A percentile compares a stretch with the other conserved stretches of the same genome.
Conservation (phyloP, 2,888 invertebrate genomes). For the Busseola fusca region DNA sequence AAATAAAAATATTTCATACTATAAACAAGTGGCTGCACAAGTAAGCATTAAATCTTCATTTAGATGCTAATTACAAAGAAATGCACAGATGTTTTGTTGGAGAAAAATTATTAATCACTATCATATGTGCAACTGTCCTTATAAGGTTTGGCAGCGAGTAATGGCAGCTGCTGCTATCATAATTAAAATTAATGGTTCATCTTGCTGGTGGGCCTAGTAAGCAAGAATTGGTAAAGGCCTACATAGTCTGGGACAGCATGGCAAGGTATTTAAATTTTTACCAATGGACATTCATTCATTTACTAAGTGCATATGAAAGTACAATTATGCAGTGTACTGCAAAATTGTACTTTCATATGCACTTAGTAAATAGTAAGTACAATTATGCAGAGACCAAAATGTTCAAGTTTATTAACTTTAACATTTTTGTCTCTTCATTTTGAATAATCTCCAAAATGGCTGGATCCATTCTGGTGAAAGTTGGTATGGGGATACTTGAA, state of each 20-base stretch:
- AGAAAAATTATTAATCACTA: slow-evolving; percentile 32
- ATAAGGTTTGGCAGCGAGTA: slow-evolving; percentile 12
- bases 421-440: background rate
- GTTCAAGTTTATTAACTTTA: too few species aligned
- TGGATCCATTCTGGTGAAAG: background rate
- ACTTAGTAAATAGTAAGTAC: too few species aligned
- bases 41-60: background rate
- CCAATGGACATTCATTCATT: too few species aligned
- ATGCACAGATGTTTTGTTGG: slow-evolving; percentile 18
- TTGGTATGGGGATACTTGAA: background rate
- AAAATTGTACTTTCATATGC: too few species aligned
- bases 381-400: too few species aligned
- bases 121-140: slow-evolving; percentile 35
- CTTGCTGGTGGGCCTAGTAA: background rate
- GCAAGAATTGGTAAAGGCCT: background rate
- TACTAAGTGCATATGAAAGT: too few species aligned
- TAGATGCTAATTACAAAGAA: slow-evolving; percentile 21
- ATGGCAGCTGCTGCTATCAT: background rate
- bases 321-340: too few species aligned
- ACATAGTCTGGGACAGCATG: too few species aligned
- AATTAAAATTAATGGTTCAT: slow-evolving; percentile 10
- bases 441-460: background rate
- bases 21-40: slow-evolving; percentile 1
- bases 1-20: background rate
- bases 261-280: too few species aligned